Conservation (phyloP, 1,140 invertebrate genomes). For the Brachionus koreanus region DNA sequence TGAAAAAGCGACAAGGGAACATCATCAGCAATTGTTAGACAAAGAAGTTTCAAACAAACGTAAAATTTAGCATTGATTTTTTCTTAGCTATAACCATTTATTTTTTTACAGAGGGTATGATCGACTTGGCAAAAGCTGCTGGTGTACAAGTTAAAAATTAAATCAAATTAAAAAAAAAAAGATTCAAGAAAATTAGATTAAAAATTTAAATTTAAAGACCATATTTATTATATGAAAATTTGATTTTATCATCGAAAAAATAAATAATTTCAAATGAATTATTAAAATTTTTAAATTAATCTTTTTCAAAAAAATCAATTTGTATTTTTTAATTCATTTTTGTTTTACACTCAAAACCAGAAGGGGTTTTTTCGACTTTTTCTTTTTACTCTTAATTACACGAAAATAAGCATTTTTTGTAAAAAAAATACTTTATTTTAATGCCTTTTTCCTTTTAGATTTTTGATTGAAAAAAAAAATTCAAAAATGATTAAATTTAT, state of each 20-base stretch:
- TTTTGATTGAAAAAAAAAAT: too few species aligned
- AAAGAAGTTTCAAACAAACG: constrained; percentile 20
- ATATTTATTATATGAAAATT: constrained; percentile 15
- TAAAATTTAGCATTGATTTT: not conserved
- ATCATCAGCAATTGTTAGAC: constrained; percentile 20
- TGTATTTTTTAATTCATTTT: too few species aligned
- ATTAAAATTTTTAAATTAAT: not conserved
- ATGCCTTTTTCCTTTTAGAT: too few species aligned
- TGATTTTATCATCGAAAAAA: constrained; percentile 24
- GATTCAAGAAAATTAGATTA: not conserved
- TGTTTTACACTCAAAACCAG: too few species aligned
- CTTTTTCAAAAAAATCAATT: not conserved
- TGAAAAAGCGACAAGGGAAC: constrained; percentile 41
- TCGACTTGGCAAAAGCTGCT: constrained; percentile 27
- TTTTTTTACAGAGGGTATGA: constrained; percentile 34
- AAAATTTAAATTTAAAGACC: not conserved
- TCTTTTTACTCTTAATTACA: too few species aligned
- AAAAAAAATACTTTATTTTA: too few species aligned
- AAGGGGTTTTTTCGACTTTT: too few species aligned
- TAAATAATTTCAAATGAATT: constrained; percentile 5
- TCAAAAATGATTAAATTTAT: too few species aligned
- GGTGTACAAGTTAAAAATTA: constrained; percentile 40
- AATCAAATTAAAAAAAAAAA: not conserved
- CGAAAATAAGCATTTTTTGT: too few species aligned
- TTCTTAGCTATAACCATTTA: not conserved